phyloP scores from a whole-genome alignment of 30 jellyfish, hydroid and myxozoan species.

The Hydra vulgaris region DNA sequence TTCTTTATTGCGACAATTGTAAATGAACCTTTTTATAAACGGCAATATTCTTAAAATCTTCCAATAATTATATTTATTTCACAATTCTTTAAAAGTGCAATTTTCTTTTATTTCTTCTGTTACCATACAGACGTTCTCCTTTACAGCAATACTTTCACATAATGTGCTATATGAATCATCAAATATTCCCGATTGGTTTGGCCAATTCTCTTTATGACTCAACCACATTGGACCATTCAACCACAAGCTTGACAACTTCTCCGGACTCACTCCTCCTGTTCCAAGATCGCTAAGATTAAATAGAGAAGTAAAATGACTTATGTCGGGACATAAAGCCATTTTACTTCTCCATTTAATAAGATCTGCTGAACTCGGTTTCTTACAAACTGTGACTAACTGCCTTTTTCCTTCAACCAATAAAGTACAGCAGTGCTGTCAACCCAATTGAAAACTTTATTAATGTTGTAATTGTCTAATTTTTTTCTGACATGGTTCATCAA shows the following conservation, averaged over 20 bases:
- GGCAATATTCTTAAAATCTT: not conserved
- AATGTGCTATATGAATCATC: not conserved
- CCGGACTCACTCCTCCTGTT: not conserved
- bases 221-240: not conserved
- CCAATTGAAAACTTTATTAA: not conserved
- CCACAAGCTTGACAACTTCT: not conserved
- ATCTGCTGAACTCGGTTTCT: not conserved
- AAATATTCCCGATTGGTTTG: not conserved
- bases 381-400: not conserved
- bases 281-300: not conserved
- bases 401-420: not conserved
- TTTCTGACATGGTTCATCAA: not conserved
- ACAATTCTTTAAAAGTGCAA: not conserved
- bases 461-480: not conserved
- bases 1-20: not conserved
- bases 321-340: not conserved
- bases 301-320: too few relatives aligned
- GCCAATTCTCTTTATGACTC: not conserved
- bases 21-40: not conserved
- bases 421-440: not conserved
- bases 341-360: not conserved
- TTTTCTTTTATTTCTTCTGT: not conserved
- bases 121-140: not conserved
- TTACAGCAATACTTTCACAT: not conserved
- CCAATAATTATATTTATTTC: not conserved